Conservation (phyloP, 92 coral and sea anemone species). For the Umimayanthus kanabou region DNA sequence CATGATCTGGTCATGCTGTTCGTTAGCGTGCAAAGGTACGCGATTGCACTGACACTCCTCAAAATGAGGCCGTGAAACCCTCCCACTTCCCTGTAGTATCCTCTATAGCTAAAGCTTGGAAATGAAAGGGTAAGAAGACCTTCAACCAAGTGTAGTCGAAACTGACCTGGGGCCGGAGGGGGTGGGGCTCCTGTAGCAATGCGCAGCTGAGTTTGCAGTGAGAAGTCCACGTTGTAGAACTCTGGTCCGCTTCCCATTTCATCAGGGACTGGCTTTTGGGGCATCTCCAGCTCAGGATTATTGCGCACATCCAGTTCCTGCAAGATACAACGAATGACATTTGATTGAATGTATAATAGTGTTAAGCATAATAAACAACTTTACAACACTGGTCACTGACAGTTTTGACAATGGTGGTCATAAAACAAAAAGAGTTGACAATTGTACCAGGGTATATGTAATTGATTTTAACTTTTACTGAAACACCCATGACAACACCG, state of each 20-base stretch:
- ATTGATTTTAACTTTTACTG: too few species aligned
- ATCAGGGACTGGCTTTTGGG: constrained; percentile 93
- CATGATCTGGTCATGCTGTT: too few species aligned
- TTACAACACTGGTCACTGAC: too few species aligned
- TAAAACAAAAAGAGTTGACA: too few species aligned
- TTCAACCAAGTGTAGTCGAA: neutral
- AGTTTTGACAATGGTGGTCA: too few species aligned
- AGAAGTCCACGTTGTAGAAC: constrained; percentile 96
- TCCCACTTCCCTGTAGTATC: neutral
- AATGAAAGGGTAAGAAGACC: neutral
- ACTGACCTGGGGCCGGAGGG: constrained; percentile 80
- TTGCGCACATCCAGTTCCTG: constrained; percentile 96
- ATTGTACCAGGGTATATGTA: too few species aligned
- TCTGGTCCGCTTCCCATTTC: constrained; percentile 94
- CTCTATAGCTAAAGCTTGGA: neutral
- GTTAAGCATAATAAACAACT: neutral
- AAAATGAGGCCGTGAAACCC: too few species aligned
- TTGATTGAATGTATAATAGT: neutral
- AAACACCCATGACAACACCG: too few species aligned
- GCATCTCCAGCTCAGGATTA: constrained; percentile 99
- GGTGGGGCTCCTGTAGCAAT: constrained; percentile 99
- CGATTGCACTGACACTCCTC: too few species aligned
- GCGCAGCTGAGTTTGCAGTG: constrained; percentile 91
- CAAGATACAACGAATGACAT: neutral
- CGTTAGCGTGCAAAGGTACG: too few species aligned